A percentile compares a stretch with the other conserved stretches of the same genome.
phyloP scores from a whole-genome alignment of 2,113 vertebrate genomes.

The Holacanthus passer region DNA sequence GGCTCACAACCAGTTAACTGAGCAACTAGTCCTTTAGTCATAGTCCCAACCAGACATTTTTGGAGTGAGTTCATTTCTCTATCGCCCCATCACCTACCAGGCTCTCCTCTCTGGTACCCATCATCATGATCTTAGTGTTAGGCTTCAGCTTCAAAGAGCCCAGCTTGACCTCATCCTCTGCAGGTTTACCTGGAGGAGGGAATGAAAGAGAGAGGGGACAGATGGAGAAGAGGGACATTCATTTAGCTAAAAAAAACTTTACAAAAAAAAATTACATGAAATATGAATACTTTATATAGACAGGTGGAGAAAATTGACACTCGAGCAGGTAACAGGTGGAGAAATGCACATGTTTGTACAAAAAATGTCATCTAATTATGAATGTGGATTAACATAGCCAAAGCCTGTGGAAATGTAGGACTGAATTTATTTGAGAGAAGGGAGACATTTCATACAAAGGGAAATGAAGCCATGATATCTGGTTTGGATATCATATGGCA shows the following conservation, averaged over 20 bases:
- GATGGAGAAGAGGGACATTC: background rate
- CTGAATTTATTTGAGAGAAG: background rate
- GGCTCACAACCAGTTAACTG: background rate
- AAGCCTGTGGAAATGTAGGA: background rate
- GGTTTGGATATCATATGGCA: background rate
- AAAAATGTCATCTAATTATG: conserved; percentile 1
- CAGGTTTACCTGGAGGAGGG: conserved; percentile 89
- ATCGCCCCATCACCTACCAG: conserved; percentile 86
- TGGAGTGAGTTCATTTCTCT: background rate
- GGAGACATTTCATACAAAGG: background rate
- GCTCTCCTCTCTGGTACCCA: conserved; percentile 98
- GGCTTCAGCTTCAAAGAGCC: conserved; percentile 97
- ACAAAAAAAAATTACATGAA: background rate
- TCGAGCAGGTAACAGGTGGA: background rate
- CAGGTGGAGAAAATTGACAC: background rate
- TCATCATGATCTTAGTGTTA: conserved; percentile 99
- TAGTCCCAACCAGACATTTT: background rate
- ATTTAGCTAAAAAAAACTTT: background rate
- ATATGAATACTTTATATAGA: background rate
- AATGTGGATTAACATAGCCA: conserved; percentile 7
- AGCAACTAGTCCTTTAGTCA: background rate
- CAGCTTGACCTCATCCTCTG: conserved; percentile 96
- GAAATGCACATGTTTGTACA: background rate
- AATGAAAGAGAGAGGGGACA: background rate
- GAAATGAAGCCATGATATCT: background rate